Base-by-base conservation (phyloP, 2,888 invertebrate genomes). In the Tetrapedia diversipes region DNA sequence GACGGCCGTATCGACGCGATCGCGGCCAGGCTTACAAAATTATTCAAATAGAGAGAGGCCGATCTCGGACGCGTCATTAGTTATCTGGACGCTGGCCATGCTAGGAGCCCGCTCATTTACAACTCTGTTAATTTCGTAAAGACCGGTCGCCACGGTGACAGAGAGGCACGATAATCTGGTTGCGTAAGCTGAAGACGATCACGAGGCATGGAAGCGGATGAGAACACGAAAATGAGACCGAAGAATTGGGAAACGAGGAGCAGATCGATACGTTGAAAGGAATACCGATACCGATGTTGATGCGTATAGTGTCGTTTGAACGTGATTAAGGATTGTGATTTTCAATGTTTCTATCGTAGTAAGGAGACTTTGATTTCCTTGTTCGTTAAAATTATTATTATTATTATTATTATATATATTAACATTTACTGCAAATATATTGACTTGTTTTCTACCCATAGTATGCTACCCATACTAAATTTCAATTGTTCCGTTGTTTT, bases 61-160 rank as follows among this genome's bases (percentile, higher is more conserved):
- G 77, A 82, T 79, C 80, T 85, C 70, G 82, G 80, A 79, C 79
- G 75, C 71, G 78, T 73, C 82, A 80, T 85, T 81, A 83, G 81
- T 81, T 81, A 82, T 79, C 75, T 61, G 78, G 72, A 61, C 77
- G 74, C 79, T 80, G 77, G 61, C 54, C 53, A 72, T 68, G 53
- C 70, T 64, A 16, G 8, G 29, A 27, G 49, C 61, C 2, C 8
- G 80, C 77, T 85, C 87, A 81, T 88, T 87, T 83, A 84, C 82
- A 80, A 83, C 79, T 83, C 75, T 81, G 86, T 87, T 83, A 86
- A 86, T 87, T 87, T 86, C 83, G 83, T 84, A 77, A 79, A 80
- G 77, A 63, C 39, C 47, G 53, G 60, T 70, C 61, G 70, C 69
- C 37, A 59, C 60, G 53, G 24, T 6, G 4, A 1, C 7, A 0